Evolutionary conservation across 2,888 invertebrate species (phyloP), one percentile per base, ranked within the genome.

Genomic region (Erebia aethiops): DNA sequence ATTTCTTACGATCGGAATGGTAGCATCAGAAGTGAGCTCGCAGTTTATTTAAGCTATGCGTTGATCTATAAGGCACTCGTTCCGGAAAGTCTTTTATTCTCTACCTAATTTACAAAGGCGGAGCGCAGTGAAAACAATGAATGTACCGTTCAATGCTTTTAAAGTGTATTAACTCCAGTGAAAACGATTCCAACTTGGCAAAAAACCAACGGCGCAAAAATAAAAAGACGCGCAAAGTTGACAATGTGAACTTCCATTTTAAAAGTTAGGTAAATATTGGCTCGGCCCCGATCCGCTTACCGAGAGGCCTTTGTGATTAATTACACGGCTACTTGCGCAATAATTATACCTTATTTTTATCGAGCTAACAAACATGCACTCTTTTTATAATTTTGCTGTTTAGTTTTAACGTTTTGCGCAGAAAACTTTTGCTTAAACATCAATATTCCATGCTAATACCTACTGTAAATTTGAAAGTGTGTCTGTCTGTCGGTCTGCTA

Each of bases 291-390:
- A 76, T 77, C 71, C 76, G 75, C 72, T 76, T 73, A 73, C 71
- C 69, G 72, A 72, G 74, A 75, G 70, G 74, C 72, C 72, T 70
- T 64, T 70, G 63, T 74, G 71, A 71, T 81, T 80, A 80, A 77
- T 77, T 76, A 77, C 74, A 69, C 66, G 69, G 66, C 63, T 72
- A 56, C 41, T 41, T 62, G 14, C 62, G 49, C 62, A 49, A 26
- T 62, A 46, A 62, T 62, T 62, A 35, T 35, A 62, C 62, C 46
- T 76, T 77, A 77, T 82, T 80, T 81, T 80, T 78, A 79, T 78
- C 73, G 73, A 72, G 78, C 81, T 70, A 71, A 76, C 77, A 74
- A 75, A 78, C 77, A 75, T 76, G 78, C 80, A 76, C 77, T 81
- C 78, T 77, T 76, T 79, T 77, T 71, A 71, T 67, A 61, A 71